These are phyloP conservation scores for Argyra leucocephala DNA, from an alignment of 2,888 invertebrate species.

Conservation along the genomic window DNA sequence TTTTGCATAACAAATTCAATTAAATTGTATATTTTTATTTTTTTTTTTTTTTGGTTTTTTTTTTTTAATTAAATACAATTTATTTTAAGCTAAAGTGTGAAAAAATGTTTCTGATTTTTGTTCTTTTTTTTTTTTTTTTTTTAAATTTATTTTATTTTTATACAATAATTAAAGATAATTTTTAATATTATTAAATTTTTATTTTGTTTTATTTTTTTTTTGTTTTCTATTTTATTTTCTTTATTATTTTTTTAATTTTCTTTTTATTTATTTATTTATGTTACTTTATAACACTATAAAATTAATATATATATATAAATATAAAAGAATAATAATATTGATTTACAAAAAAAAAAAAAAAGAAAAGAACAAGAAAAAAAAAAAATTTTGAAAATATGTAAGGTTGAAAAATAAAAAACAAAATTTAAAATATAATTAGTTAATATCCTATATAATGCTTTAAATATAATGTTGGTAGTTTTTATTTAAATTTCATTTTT, in stretches of 20 bases:
- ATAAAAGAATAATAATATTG: too few relatives aligned
- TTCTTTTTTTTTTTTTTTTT: slow-evolving; percentile 29
- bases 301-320: slow-evolving; percentile 36
- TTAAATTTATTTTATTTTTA: too few relatives aligned
- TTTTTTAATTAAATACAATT: slow-evolving; percentile 34
- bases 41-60: slow-evolving; percentile 30
- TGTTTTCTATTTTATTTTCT: slow-evolving; percentile 26
- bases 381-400: slow-evolving; percentile 18
- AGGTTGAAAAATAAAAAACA: too few relatives aligned
- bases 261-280: too few relatives aligned
- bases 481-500: slow-evolving; percentile 9
- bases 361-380: slow-evolving; percentile 21
- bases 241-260: slow-evolving; percentile 26
- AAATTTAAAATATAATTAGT: too few relatives aligned
- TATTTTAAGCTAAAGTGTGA: slow-evolving; percentile 43
- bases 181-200: slow-evolving; percentile 1
- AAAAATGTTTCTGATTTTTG: slow-evolving; percentile 42
- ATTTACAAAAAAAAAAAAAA: too few relatives aligned
- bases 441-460: too few relatives aligned
- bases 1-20: slow-evolving; percentile 45
- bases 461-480: too few relatives aligned
- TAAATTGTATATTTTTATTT: slow-evolving; percentile 40
- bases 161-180: slow-evolving; percentile 13
- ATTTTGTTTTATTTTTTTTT: slow-evolving; percentile 27
- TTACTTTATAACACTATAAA: too few relatives aligned